Evolutionary conservation across 35 echinoderm and acorn worm genomes (phyloP).

Genomic region (Ptychodera flava): DNA sequence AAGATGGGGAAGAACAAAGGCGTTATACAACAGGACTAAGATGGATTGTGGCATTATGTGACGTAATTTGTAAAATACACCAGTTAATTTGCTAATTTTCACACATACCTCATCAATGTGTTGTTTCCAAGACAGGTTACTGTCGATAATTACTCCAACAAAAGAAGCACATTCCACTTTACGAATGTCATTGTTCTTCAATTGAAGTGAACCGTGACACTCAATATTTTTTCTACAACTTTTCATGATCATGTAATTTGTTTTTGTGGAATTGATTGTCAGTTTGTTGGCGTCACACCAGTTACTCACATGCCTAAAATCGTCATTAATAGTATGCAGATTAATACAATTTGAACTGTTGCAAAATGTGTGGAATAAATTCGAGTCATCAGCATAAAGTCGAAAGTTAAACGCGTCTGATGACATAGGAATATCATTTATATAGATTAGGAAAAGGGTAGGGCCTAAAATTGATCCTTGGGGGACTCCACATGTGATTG

Average conservation of each 20-base stretch:
- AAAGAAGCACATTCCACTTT: background rate
- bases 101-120: background rate
- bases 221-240: background rate
- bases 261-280: conserved; percentile 10
- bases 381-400: conserved; percentile 21
- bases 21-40: conserved; percentile 8
- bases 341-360: no score
- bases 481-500: background rate
- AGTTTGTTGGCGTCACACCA: conserved; percentile 13
- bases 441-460: conserved; percentile 18
- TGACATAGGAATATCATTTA: conserved; percentile 4
- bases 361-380: conserved; percentile 9
- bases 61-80: background rate
- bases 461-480: conserved; percentile 26
- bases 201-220: background rate
- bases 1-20: conserved; percentile 10
- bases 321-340: background rate
- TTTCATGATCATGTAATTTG: background rate
- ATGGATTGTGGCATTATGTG: background rate
- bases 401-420: background rate
- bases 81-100: background rate
- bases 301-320: background rate
- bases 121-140: background rate
- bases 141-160: background rate
- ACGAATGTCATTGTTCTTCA: background rate